Percentiles rank a stretch among this genome's conserved stretches.
phyloP scores from a whole-genome alignment of 2,797 vertebrate genomes.

The Protosalanx chinensis region DNA sequence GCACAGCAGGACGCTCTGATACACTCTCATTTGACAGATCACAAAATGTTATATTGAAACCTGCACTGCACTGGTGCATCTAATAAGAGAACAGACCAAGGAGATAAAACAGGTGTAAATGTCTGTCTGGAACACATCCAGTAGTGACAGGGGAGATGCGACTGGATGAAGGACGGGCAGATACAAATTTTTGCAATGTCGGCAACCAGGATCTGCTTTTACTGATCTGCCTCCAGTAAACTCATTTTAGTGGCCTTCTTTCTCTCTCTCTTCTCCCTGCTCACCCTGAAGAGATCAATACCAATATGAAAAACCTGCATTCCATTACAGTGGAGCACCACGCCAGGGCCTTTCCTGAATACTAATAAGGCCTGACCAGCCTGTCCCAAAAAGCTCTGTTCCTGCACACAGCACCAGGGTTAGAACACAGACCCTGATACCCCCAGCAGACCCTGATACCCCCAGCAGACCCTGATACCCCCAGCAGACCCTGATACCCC shows the following conservation, averaged over 20 bases:
- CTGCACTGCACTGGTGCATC: no score
- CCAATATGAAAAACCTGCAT: conserved; percentile 78
- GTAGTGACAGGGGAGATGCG: background rate
- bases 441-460: no score
- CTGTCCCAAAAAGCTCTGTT: conserved; percentile 58
- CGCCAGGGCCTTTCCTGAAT: conserved; percentile 67
- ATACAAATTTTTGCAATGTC: conserved; percentile 57
- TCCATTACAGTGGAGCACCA: conserved; percentile 66
- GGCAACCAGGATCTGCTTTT: conserved; percentile 71
- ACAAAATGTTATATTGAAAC: no score
- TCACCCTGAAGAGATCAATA: conserved; percentile 76
- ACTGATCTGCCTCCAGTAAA: conserved; percentile 77
- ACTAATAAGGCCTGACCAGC: conserved; percentile 67
- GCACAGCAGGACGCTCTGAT: no score
- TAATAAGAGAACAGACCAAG: no score
- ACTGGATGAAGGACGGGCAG: background rate
- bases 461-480: no score
- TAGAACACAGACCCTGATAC: conserved; percentile 25
- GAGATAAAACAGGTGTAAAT: no score
- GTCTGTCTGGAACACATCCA: background rate
- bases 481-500: no score
- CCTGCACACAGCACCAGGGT: conserved; percentile 47
- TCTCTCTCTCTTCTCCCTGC: conserved; percentile 44
- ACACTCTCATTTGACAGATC: no score
- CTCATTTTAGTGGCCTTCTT: conserved; percentile 69